Evolutionary conservation across 2,797 vertebrate species (phyloP).

Genomic region (Apogon talboti): DNA sequence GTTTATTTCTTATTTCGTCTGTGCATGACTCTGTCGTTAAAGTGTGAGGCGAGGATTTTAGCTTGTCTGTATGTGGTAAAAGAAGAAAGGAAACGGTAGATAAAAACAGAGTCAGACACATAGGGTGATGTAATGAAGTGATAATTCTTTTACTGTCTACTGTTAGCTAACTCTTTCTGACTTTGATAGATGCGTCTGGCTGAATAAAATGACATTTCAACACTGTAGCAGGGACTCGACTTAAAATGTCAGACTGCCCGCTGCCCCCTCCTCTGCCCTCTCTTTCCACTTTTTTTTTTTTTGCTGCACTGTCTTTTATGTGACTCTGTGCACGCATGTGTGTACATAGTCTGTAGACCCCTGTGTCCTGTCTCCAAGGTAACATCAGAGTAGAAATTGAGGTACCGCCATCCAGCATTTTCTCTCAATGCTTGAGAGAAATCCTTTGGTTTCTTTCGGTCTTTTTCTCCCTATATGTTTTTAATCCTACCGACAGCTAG

Average conservation of each 20-base stretch:
- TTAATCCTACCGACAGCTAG: conserved; percentile 25
- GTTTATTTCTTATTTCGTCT: no score
- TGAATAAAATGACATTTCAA: conserved; percentile 75
- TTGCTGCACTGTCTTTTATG: conserved; percentile 36
- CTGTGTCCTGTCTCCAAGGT: conserved; percentile 58
- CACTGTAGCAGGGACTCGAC: conserved; percentile 55
- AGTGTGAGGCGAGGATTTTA: background rate
- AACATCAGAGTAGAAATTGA: conserved; percentile 49
- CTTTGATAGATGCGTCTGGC: conserved; percentile 72
- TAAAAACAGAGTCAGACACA: conserved; percentile 12
- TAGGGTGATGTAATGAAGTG: conserved; percentile 61
- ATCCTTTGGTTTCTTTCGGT: background rate
- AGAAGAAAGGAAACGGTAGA: conserved; percentile 5
- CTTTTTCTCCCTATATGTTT: background rate
- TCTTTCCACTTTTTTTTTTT: conserved; percentile 45
- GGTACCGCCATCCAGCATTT: conserved; percentile 16
- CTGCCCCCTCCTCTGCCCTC: conserved; percentile 42
- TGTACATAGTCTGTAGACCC: conserved; percentile 4
- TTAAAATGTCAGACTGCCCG: conserved; percentile 79
- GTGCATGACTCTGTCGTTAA: background rate
- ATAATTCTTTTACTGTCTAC: conserved; percentile 60
- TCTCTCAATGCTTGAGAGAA: background rate
- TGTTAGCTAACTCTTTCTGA: conserved; percentile 62
- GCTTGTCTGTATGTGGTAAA: background rate
- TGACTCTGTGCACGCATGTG: conserved; percentile 32